A percentile compares a stretch with the other conserved stretches of the same genome.
phyloP scores from a whole-genome alignment of 2,888 invertebrate genomes.

The Thelaira solivaga region DNA sequence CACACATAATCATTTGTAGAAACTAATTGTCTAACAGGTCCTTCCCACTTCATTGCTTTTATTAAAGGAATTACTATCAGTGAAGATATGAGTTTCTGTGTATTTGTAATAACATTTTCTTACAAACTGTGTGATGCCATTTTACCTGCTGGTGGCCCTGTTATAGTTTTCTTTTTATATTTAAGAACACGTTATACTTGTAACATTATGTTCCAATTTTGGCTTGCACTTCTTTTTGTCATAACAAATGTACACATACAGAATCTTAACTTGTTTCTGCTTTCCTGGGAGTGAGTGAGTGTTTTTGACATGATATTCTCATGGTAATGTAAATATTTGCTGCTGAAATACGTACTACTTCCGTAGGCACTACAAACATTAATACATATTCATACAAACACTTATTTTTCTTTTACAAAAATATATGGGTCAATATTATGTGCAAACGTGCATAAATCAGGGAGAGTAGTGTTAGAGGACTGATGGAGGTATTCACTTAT shows the following conservation, averaged over 20 bases:
- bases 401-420: background rate
- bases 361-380: background rate
- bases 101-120: no score
- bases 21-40: background rate
- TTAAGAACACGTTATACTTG: constrained; percentile 12
- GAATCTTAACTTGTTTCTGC: background rate
- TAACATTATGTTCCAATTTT: constrained; percentile 7
- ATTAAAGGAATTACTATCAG: background rate
- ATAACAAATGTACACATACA: background rate
- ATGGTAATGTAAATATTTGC: background rate
- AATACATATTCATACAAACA: background rate
- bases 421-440: constrained; percentile 52
- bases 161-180: constrained; percentile 19
- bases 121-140: background rate
- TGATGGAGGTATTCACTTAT: background rate
- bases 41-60: background rate
- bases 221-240: background rate
- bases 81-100: no score
- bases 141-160: constrained; percentile 37
- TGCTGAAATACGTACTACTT: constrained; percentile 9
- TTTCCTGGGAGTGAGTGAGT: background rate
- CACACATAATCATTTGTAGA: background rate
- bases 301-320: no score
- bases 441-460: constrained; percentile 16
- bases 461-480: constrained; percentile 7